Evolutionary conservation across 2,113 vertebrate genomes (phyloP).

Genomic region (Chloropsis hardwickii): DNA sequence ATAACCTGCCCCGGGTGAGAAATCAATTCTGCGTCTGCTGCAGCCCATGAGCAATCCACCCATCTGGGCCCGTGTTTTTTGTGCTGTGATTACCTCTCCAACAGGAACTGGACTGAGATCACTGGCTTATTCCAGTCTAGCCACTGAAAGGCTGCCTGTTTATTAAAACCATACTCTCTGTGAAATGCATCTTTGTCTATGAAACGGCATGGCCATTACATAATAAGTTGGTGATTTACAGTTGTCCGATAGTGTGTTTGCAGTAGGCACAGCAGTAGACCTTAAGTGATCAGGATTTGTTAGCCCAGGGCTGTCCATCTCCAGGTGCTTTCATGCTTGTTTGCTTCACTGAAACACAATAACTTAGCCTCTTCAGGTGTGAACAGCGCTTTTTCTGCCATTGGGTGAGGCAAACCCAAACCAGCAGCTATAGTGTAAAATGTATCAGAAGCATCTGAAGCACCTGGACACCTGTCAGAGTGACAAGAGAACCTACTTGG

Average conservation of each 20-base stretch:
- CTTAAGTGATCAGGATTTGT: neutral
- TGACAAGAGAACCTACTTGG: neutral
- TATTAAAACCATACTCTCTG: conserved; percentile 48
- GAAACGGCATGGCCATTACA: neutral
- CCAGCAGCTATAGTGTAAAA: neutral
- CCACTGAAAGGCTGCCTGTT: conserved; percentile 41
- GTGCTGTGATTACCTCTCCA: conserved; percentile 17
- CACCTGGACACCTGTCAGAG: neutral
- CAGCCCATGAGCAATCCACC: neutral
- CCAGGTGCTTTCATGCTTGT: neutral
- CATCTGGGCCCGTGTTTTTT: neutral
- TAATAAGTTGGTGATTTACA: conserved; percentile 12
- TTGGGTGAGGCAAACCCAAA: neutral
- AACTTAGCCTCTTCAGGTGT: neutral
- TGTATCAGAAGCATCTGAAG: neutral
- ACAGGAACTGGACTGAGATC: conserved; percentile 45
- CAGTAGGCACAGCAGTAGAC: neutral
- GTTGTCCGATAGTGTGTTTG: conserved; percentile 13
- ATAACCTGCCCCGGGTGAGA: neutral
- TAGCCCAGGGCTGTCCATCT: neutral
- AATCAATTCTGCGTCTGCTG: neutral
- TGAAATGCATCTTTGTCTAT: conserved; percentile 59
- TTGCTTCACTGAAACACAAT: neutral
- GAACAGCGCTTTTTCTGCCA: neutral
- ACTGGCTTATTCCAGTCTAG: conserved; percentile 37